Evolutionary conservation across 2,888 invertebrate genomes (phyloP).

Genomic region (Lasioglossum calceatum): DNA sequence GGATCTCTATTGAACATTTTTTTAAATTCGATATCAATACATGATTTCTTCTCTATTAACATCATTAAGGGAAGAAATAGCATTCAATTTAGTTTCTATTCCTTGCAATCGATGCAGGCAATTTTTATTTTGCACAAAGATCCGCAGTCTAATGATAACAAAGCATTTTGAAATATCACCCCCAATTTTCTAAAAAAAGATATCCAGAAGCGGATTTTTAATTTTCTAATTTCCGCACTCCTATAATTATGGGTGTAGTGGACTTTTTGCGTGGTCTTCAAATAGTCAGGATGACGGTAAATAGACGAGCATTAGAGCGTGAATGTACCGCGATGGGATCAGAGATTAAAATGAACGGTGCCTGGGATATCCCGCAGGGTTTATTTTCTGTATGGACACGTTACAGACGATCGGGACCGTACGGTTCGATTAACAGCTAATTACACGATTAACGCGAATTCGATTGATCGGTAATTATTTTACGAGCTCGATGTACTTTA

Average conservation of each 20-base stretch:
- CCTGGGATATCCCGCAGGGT: conserved; percentile 25
- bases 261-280: not conserved
- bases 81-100: too few species aligned
- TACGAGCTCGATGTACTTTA: conserved; percentile 67
- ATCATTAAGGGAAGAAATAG: too few species aligned
- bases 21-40: too few species aligned
- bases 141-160: too few species aligned
- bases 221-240: not conserved
- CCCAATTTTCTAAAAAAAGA: not conserved
- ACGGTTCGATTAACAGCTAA: conserved; percentile 74
- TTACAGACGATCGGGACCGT: conserved; percentile 48
- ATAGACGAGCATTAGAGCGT: not conserved
- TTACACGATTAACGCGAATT: conserved; percentile 76
- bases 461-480: conserved; percentile 77
- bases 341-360: conserved; percentile 52
- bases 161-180: too few species aligned
- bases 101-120: too few species aligned
- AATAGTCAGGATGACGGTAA: not conserved
- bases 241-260: not conserved
- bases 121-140: too few species aligned
- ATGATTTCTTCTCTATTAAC: too few species aligned
- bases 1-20: too few species aligned
- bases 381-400: conserved; percentile 37
- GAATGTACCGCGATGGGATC: not conserved
- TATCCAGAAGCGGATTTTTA: not conserved